Evolutionary conservation across 2,888 invertebrate species (phyloP).

Genomic region (Philereme transversata): DNA sequence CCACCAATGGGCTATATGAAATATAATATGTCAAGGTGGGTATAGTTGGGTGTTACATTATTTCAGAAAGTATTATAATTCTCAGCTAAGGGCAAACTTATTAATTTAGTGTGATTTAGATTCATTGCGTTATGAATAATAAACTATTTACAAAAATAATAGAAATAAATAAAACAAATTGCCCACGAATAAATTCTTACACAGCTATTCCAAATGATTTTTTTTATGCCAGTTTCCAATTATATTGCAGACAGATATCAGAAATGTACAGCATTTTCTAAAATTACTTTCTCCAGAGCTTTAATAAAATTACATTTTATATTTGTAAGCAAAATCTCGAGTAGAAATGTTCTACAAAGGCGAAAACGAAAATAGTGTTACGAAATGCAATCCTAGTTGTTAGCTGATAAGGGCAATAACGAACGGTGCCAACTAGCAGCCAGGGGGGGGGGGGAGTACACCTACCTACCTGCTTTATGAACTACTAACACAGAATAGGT

Average conservation of each 20-base stretch:
- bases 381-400: conserved; percentile 19
- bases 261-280: conserved; percentile 1
- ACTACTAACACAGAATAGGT: too few relatives aligned
- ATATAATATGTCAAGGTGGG: too few relatives aligned
- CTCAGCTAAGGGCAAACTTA: too few relatives aligned
- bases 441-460: too few relatives aligned
- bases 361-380: conserved; percentile 7
- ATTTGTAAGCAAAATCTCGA: conserved; percentile 9
- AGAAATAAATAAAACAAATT: conserved; percentile 5
- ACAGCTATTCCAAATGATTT: neutral
- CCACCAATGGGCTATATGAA: too few relatives aligned
- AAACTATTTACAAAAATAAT: neutral
- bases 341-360: conserved; percentile 1
- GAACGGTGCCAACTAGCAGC: conserved; percentile 10
- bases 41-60: too few relatives aligned
- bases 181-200: neutral
- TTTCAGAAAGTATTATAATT: too few relatives aligned
- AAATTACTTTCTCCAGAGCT: conserved; percentile 2
- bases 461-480: neutral
- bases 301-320: conserved; percentile 8
- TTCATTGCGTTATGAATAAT: too few relatives aligned
- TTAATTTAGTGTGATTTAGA: too few relatives aligned
- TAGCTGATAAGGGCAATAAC: conserved; percentile 17
- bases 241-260: neutral
- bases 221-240: conserved; percentile 1